Conservation (phyloP, 2,797 vertebrate species). For the Tangara arthus region DNA sequence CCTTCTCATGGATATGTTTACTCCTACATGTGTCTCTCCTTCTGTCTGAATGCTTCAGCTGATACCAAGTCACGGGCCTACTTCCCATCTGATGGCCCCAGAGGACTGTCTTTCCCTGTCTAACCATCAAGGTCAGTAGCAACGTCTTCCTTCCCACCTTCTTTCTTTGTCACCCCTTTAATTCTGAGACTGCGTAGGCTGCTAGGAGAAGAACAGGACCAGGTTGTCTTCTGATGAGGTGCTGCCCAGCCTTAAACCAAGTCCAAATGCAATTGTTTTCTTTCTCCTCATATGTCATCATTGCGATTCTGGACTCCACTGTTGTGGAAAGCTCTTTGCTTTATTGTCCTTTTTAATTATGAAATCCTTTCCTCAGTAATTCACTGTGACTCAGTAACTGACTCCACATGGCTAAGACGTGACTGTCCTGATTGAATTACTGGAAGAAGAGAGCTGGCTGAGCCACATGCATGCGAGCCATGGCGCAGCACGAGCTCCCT, state of each 20-base stretch:
- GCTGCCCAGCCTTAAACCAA: not conserved
- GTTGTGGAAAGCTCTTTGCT: constrained; percentile 53
- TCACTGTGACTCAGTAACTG: constrained; percentile 63
- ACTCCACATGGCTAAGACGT: constrained; percentile 64
- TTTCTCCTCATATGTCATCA: constrained; percentile 24
- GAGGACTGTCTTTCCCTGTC: not conserved
- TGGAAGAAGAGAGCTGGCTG: constrained; percentile 4
- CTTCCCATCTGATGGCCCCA: not conserved
- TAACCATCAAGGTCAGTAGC: not conserved
- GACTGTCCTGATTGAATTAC: constrained; percentile 62
- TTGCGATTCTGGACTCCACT: constrained; percentile 34
- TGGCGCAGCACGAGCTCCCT: not conserved
- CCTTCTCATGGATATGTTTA: rapidly evolving
- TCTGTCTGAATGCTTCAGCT: not conserved
- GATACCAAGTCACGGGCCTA: not conserved
- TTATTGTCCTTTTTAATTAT: constrained; percentile 67
- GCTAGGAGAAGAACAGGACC: not conserved
- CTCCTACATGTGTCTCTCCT: not conserved
- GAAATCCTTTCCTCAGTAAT: constrained; percentile 65
- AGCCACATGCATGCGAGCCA: not conserved
- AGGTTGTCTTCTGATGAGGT: not conserved
- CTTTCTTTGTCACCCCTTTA: not conserved
- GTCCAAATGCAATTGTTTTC: constrained; percentile 3
- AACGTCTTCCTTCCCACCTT: not conserved
- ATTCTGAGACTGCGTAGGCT: not conserved